Evolutionary conservation across 2,113 vertebrate species (phyloP), one percentile per base, ranked within the genome.

Genomic region (Aegotheles bennettii): DNA sequence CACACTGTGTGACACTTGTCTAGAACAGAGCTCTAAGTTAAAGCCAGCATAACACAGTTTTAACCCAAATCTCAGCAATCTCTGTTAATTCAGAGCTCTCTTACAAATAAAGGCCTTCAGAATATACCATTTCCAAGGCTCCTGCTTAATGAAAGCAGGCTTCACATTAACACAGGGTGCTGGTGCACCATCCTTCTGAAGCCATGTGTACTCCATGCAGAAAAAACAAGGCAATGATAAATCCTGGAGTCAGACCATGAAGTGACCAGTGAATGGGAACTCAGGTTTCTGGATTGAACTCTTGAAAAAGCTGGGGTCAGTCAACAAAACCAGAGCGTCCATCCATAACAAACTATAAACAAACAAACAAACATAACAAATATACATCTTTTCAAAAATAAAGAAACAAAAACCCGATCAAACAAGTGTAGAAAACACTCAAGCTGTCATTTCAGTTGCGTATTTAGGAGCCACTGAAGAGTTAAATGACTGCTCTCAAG

Each of bases 391-490:
- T 73, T 54, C 21, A 45, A 73, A 63, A 59, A 54, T 70, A 84
- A 78, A 42, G 5, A 61, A 93, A 84, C 42, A 87, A 73, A 68
- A 42, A 0, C 36, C 45, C n/a, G 3, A 29, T 68, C 10, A 28
- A 95, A 92, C 79, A 84, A 90, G 91, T 76, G 89, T 54, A 89
- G 71, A 96, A 97, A 95, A 96, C 89, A 93, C 83, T 84, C 23
- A 42, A 59, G 54, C 74, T 93, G 85, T 97, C 94, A 71, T 86
- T 96, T 96, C 84, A 68, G 94, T 83, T 90, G 87, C 19, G 33
- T 33, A 61, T 80, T 91, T 61, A 61, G 26, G 90, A 95, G 95
- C 95, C 96, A 90, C 93, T 90, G 93, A 90, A 84, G 84, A 96
- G 90, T 79, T 91, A 81, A 84, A 84, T 17, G 91, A 63, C 40